Evolutionary conservation across 1,140 invertebrate species (phyloP).

Genomic region (Triops cancriformis): DNA sequence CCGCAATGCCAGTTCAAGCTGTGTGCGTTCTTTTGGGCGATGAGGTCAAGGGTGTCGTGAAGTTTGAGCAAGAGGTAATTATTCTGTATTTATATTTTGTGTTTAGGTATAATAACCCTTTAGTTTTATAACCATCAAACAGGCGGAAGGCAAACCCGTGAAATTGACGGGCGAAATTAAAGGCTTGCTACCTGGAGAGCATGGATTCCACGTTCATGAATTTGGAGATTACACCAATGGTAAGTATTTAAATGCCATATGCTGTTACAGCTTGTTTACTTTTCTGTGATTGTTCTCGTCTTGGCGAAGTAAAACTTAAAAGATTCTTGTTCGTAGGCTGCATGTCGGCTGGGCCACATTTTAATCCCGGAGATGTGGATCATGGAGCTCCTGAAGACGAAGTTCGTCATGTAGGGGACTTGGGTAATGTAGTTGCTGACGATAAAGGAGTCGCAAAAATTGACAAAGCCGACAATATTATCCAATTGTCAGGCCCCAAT

Average conservation of each 20-base stretch:
- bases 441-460: constrained; percentile 64
- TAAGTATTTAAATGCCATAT: constrained; percentile 32
- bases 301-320: background rate
- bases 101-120: background rate
- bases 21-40: constrained; percentile 78
- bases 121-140: constrained; percentile 19
- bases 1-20: constrained; percentile 39
- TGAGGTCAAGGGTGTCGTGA: constrained; percentile 62
- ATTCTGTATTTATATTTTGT: constrained; percentile 28
- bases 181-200: constrained; percentile 58
- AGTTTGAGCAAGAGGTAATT: constrained; percentile 66
- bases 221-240: constrained; percentile 92
- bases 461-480: constrained; percentile 61
- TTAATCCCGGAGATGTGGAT: constrained; percentile 75
- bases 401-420: constrained; percentile 78
- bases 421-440: constrained; percentile 77
- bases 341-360: constrained; percentile 88
- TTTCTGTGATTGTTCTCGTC: background rate
- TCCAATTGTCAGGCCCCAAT: constrained; percentile 63
- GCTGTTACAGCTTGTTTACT: background rate
- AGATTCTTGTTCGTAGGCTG: constrained; percentile 54
- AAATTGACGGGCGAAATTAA: constrained; percentile 60
- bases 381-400: constrained; percentile 72
- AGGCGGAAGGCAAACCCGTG: constrained; percentile 48
- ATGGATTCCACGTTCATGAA: constrained; percentile 96